A percentile compares a stretch with the other conserved stretches of the same genome.
phyloP scores from a whole-genome alignment of 2,888 invertebrate genomes.

The Chymomyza amoena region DNA sequence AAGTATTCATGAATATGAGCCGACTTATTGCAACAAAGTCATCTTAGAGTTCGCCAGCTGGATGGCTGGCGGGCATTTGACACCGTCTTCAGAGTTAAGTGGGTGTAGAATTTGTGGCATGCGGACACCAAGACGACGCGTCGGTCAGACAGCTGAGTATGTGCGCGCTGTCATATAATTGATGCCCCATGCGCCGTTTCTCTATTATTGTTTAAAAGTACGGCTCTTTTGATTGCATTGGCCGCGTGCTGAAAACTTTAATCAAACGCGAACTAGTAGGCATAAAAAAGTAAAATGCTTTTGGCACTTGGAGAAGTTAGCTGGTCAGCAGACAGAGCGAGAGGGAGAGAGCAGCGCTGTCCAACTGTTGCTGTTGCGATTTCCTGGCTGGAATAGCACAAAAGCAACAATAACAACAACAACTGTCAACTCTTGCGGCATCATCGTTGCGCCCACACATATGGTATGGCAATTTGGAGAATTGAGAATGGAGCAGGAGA shows the following conservation, averaged over 20 bases:
- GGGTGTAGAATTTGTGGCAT: conserved; percentile 68
- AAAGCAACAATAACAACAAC: conserved; percentile 5
- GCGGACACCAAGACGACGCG: conserved; percentile 45
- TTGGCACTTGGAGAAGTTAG: conserved; percentile 18
- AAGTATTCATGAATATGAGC: conserved; percentile 33
- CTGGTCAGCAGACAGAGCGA: conserved; percentile 52
- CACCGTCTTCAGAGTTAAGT: conserved; percentile 70
- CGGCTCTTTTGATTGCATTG: conserved; percentile 47
- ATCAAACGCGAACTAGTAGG: conserved; percentile 59
- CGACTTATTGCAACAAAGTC: conserved; percentile 64
- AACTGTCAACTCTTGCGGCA: conserved; percentile 16
- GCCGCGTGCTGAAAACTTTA: conserved; percentile 62
- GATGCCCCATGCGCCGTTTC: conserved; percentile 64
- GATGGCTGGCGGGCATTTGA: conserved; percentile 67
- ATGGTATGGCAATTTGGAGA: conserved; percentile 8
- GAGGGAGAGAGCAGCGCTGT: conserved; percentile 47
- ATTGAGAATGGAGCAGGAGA: neutral
- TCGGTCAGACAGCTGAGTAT: conserved; percentile 36
- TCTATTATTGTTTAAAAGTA: conserved; percentile 71
- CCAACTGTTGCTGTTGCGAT: conserved; percentile 51
- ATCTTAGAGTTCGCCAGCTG: conserved; percentile 36
- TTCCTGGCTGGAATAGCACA: conserved; percentile 21
- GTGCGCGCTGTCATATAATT: conserved; percentile 66
- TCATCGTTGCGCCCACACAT: conserved; percentile 57
- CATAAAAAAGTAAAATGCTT: neutral